Evolutionary conservation across 2,888 invertebrate species (phyloP).

Genomic region (Physocephala rufipes): DNA sequence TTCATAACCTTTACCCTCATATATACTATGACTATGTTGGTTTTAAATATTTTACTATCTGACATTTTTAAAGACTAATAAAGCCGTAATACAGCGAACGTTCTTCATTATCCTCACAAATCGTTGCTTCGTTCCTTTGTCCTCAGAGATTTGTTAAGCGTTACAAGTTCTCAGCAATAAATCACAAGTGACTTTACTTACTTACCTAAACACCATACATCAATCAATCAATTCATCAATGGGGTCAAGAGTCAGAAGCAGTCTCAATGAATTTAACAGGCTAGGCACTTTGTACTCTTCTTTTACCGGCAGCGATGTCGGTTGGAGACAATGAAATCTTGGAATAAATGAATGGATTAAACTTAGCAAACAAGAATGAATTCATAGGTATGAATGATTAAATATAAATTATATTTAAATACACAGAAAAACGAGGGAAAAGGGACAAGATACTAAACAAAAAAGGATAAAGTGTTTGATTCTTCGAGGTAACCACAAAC

Average conservation of each 20-base stretch:
- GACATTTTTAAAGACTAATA: neutral
- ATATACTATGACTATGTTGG: no score
- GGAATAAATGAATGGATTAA: neutral
- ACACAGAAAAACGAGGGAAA: no score
- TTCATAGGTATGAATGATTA: no score
- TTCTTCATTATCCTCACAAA: no score
- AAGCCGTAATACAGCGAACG: neutral
- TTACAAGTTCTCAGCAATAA: slow-evolving; percentile 39
- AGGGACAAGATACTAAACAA: no score
- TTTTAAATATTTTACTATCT: neutral
- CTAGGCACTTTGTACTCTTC: slow-evolving; percentile 5
- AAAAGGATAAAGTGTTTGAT: no score
- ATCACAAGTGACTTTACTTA: slow-evolving; percentile 47
- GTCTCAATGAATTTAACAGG: no score
- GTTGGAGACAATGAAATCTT: neutral
- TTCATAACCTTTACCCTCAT: no score
- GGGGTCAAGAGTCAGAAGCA: neutral
- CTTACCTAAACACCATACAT: slow-evolving; percentile 45
- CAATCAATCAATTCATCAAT: slow-evolving; percentile 47
- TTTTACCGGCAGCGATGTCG: slow-evolving; percentile 18
- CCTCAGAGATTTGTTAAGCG: neutral
- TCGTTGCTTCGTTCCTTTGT: neutral
- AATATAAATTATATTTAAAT: no score
- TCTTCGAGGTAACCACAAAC: no score
- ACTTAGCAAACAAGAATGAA: neutral